A percentile compares a stretch with the other conserved stretches of the same genome.
Evolutionary conservation across 1,140 invertebrate species (phyloP).

Genomic region (Drosophila sp.): DNA sequence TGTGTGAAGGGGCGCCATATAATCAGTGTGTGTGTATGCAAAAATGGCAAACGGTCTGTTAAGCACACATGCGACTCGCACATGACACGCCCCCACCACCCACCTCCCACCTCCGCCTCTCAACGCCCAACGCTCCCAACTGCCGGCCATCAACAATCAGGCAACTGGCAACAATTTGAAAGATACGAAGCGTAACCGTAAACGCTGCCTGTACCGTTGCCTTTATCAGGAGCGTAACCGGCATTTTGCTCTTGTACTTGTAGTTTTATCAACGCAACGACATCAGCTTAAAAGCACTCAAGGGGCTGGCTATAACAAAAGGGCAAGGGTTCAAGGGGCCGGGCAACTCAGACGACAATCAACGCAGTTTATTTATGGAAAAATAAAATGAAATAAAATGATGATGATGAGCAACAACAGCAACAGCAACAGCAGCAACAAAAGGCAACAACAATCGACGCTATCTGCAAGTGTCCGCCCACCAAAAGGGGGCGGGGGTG

Average conservation of each 20-base stretch:
- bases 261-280: slow-evolving; percentile 81
- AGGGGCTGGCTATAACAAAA: slow-evolving; percentile 56
- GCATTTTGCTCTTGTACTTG: slow-evolving; percentile 58
- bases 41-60: slow-evolving; percentile 82
- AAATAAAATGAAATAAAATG: slow-evolving; percentile 84
- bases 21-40: slow-evolving; percentile 72
- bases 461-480: slow-evolving; percentile 42
- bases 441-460: slow-evolving; percentile 47
- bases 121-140: neutral
- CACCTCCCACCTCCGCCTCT: slow-evolving; percentile 16
- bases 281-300: slow-evolving; percentile 82
- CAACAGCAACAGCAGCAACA: slow-evolving; percentile 24
- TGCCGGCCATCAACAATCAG: slow-evolving; percentile 68
- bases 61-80: slow-evolving; percentile 71
- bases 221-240: slow-evolving; percentile 32
- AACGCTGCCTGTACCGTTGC: slow-evolving; percentile 23
- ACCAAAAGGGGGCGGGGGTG: neutral
- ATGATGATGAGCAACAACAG: slow-evolving; percentile 74
- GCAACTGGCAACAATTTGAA: slow-evolving; percentile 77
- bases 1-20: slow-evolving; percentile 60
- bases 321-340: slow-evolving; percentile 61
- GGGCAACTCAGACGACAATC: slow-evolving; percentile 67
- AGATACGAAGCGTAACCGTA: slow-evolving; percentile 79
- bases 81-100: slow-evolving; percentile 51
- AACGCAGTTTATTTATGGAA: slow-evolving; percentile 83